These are phyloP conservation scores for Lerista edwardsae DNA, from an alignment of 2,797 vertebrate genomes.

Conservation along the genomic window DNA sequence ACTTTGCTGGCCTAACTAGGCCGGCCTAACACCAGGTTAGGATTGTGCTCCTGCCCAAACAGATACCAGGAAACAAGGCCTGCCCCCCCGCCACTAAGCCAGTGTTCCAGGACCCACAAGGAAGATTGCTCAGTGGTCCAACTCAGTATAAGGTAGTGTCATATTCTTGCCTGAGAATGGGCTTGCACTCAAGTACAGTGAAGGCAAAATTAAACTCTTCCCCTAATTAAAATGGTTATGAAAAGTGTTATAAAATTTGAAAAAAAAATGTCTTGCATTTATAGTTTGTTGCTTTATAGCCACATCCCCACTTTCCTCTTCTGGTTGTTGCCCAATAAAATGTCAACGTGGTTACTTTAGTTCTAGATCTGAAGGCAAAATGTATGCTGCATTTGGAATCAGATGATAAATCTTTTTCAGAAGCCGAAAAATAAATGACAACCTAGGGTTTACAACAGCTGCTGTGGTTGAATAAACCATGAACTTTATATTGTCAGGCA, in stretches of 20 bases:
- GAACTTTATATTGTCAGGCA: constrained; percentile 60
- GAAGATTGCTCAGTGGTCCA: background rate
- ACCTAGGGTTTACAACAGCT: constrained; percentile 57
- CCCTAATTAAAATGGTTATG: background rate
- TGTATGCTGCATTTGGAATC: constrained; percentile 53
- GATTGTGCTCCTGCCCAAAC: no score
- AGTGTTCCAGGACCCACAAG: no score
- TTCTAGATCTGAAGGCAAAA: constrained; percentile 46
- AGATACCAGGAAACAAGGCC: background rate
- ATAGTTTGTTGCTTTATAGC: constrained; percentile 25
- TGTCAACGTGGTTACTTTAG: constrained; percentile 43
- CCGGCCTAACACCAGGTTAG: no score
- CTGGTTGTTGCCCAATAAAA: constrained; percentile 33
- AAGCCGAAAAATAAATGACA: constrained; percentile 62
- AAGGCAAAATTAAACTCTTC: background rate
- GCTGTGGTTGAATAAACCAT: constrained; percentile 63
- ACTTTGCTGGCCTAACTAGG: no score
- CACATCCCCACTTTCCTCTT: fast-evolving
- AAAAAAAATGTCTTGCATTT: background rate
- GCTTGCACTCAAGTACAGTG: background rate
- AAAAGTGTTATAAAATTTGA: background rate
- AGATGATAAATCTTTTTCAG: constrained; percentile 60
- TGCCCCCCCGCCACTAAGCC: no score
- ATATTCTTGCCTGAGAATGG: background rate
- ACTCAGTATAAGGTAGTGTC: background rate